Evolutionary conservation across 2,113 vertebrate genomes (phyloP), one percentile per base, ranked within the genome.

Genomic region (Ophthalmolycus amberensis): DNA sequence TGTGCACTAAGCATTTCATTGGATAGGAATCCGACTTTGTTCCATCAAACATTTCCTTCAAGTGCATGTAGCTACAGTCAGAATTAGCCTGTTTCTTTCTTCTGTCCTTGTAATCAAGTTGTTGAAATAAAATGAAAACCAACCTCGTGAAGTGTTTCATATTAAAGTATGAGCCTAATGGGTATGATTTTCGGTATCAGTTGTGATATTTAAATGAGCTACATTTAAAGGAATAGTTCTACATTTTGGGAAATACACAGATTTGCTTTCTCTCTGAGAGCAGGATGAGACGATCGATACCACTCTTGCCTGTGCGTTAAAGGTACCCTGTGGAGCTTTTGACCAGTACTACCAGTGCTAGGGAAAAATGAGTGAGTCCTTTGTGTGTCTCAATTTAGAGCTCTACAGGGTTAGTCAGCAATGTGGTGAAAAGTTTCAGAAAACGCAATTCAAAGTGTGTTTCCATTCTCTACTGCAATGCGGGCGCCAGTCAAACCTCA

Each of bases 181-280:
- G 15, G n/a, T 59, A 37, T 16, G 66, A 22, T 14, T 69, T 79
- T 37, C 0, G 0, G 4, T 34, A 52, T 67, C 2, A 68, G 25
- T 79, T 34, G 9, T 81, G 34, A 71, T 52, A 72, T 48, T 85
- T 38, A 42, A 77, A 83, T 71, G 34, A 38, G 37, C 32, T 40
- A 32, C 42, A 32, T 66, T 69, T 52, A 71, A 62, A 85, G 54
- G 22, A 79, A 54, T 25, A 25, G 27, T 66, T 74, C 50, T 2
- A 66, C 38, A 56, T 78, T 75, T 79, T 52, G 15, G 58, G 32
- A 50, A 32, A 64, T 44, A 9, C 7, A 6, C 9, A 20, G 42
- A 9, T 78, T 77, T 70, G 73, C 44, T 52, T 67, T 15, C 15
- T 75, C 14, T 73, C 56, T 52, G 50, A 67, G 25, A 77, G n/a